phyloP scores from a whole-genome alignment of 2,797 vertebrate genomes.

The Poecilia wingei region DNA sequence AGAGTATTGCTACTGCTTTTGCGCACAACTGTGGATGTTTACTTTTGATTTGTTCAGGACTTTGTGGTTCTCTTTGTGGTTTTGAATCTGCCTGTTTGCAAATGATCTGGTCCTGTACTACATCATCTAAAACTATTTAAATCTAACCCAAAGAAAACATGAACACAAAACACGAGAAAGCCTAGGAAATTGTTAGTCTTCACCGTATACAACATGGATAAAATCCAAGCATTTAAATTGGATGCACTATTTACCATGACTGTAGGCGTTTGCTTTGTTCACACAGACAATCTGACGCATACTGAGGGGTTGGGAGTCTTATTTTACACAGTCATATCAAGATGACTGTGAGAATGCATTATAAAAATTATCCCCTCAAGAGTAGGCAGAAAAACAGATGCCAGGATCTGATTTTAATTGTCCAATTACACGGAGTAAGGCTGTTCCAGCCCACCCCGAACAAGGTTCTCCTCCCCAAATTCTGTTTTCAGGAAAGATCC shows the following conservation, averaged over 20 bases:
- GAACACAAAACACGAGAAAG: not conserved
- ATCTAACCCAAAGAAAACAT: not conserved
- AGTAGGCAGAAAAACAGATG: constrained; percentile 54
- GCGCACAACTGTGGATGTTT: not conserved
- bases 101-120: not conserved
- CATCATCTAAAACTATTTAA: not conserved
- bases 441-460: constrained; percentile 60
- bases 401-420: constrained; percentile 71
- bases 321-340: constrained; percentile 50
- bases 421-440: constrained; percentile 71
- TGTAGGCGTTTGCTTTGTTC: constrained; percentile 38
- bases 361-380: constrained; percentile 33
- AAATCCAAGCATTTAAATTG: not conserved
- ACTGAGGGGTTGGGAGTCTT: constrained; percentile 49
- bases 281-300: constrained; percentile 17
- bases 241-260: not conserved
- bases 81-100: not conserved
- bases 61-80: not conserved
- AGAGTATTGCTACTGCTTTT: not conserved
- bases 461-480: constrained; percentile 61
- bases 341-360: constrained; percentile 58
- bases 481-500: constrained; percentile 39
- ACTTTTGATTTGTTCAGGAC: not conserved
- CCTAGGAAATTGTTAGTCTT: not conserved
- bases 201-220: not conserved